Evolutionary conservation across 2,797 vertebrate species (phyloP).

Genomic region (Cirrhinus molitorella): DNA sequence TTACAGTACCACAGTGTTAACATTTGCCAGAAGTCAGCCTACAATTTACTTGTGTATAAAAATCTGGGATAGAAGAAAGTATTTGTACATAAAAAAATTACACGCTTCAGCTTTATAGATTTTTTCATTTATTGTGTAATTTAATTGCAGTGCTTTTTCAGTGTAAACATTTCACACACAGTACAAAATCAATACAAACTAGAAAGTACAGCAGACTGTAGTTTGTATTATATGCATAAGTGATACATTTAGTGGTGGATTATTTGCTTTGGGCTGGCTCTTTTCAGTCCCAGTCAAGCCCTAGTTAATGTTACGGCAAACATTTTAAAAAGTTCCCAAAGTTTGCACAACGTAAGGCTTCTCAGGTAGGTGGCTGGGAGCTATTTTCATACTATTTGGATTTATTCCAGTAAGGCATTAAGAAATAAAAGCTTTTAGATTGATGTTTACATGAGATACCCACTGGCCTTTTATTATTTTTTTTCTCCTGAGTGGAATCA

Average conservation of each 20-base stretch:
- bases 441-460: background rate
- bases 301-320: conserved; percentile 22
- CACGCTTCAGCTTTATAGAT: conserved; percentile 1
- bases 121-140: conserved; percentile 19
- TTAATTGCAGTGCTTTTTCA: background rate
- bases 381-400: conserved; percentile 47
- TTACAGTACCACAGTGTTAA: background rate
- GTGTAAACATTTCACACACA: conserved; percentile 22
- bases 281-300: background rate
- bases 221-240: conserved; percentile 6
- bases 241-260: conserved; percentile 6
- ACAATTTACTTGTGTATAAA: background rate
- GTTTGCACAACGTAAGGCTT: background rate
- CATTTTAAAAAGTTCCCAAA: background rate
- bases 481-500: background rate
- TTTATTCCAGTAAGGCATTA: conserved; percentile 37
- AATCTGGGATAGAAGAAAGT: background rate
- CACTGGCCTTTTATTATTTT: background rate
- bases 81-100: background rate
- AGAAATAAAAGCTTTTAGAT: background rate
- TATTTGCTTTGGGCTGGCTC: conserved; percentile 3
- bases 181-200: conserved; percentile 24
- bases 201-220: background rate
- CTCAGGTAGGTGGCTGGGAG: conserved; percentile 26
- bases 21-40: background rate